phyloP scores from a whole-genome alignment of 1,140 invertebrate genomes.

The Cryptotermes secundus region DNA sequence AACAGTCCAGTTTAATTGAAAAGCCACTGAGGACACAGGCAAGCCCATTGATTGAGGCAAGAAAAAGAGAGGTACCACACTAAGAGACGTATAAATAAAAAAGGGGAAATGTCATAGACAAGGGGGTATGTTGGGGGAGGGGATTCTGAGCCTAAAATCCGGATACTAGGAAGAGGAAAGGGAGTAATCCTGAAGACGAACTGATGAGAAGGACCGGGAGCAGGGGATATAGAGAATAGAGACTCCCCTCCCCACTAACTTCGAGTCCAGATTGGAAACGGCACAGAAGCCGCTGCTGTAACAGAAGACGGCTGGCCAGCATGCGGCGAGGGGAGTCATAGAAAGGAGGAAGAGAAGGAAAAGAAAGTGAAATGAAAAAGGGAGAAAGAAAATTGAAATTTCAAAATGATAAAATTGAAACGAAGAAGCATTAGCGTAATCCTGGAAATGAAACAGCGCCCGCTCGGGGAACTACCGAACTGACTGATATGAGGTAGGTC shows the following conservation, averaged over 20 bases:
- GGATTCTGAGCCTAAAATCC: not conserved
- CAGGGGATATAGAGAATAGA: not conserved
- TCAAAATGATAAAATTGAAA: conserved; percentile 27
- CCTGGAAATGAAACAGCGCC: conserved; percentile 30
- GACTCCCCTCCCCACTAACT: not conserved
- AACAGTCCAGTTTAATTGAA: conserved; percentile 29
- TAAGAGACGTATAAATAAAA: conserved; percentile 21
- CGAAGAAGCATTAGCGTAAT: conserved; percentile 30
- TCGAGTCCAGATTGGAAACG: conserved; percentile 29
- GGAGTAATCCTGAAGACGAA: conserved; percentile 22
- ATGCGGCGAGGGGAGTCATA: not conserved
- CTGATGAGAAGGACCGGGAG: conserved; percentile 26
- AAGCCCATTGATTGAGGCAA: conserved; percentile 12
- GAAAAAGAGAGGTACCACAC: conserved; percentile 21
- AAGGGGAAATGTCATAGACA: conserved; percentile 21
- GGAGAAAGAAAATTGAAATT: conserved; percentile 22
- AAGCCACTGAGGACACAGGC: conserved; percentile 25
- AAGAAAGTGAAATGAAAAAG: not conserved
- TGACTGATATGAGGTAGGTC: not conserved
- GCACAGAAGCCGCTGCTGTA: not conserved
- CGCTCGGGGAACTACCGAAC: not conserved
- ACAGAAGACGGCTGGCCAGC: not conserved
- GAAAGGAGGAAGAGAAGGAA: conserved; percentile 19
- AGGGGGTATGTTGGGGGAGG: not conserved
- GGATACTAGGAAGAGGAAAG: not conserved